Percentiles rank a stretch among this genome's conserved stretches.
phyloP scores from a whole-genome alignment of 1,140 invertebrate genomes.

The Antheraea pernyi region DNA sequence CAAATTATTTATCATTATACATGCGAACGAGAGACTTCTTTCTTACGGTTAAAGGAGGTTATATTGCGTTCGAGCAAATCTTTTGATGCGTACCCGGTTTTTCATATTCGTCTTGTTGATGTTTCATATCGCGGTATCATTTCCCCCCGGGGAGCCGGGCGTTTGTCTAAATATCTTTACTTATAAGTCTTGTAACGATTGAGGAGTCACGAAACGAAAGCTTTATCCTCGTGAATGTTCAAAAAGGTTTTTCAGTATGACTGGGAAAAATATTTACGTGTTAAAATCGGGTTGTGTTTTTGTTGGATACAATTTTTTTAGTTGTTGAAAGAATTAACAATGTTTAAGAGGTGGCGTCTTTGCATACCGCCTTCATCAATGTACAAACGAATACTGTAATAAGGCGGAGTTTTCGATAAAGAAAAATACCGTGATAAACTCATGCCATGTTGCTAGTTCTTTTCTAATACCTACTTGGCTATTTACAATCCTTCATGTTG shows the following conservation, averaged over 20 bases:
- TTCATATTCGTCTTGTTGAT: slow-evolving; percentile 24
- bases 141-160: slow-evolving; percentile 1
- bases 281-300: background rate
- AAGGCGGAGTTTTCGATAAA: too few relatives aligned
- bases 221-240: slow-evolving; percentile 3
- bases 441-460: too few relatives aligned
- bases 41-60: slow-evolving; percentile 31
- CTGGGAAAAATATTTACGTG: background rate
- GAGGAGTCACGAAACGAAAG: slow-evolving; percentile 12
- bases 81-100: slow-evolving; percentile 33
- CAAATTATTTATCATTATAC: slow-evolving; percentile 63
- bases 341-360: too few relatives aligned
- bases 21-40: slow-evolving; percentile 41
- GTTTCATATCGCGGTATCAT: slow-evolving; percentile 16
- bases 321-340: background rate
- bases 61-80: slow-evolving; percentile 38
- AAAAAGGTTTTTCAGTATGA: background rate
- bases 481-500: too few relatives aligned
- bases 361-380: too few relatives aligned
- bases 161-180: slow-evolving; percentile 6
- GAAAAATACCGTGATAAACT: too few relatives aligned
- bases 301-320: background rate
- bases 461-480: too few relatives aligned
- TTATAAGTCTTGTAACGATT: slow-evolving; percentile 11
- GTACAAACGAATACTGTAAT: too few relatives aligned